Evolutionary conservation across 1,140 invertebrate species (phyloP), one percentile per base, ranked within the genome.

Genomic region (Magallana angulata): DNA sequence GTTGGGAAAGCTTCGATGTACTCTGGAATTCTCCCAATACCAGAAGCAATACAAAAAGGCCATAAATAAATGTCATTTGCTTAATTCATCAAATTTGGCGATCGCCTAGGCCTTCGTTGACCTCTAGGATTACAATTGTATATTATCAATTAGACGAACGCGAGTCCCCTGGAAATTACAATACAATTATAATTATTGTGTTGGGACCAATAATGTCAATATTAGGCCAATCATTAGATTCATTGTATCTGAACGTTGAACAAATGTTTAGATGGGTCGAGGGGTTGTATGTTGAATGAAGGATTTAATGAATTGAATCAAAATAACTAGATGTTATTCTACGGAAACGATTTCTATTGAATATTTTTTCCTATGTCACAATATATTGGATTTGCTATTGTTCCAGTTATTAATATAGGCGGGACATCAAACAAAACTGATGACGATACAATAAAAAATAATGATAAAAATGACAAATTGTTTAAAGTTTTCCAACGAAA

Each of bases 41-140:
- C 18, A 76, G 8, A 76, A 36, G 24, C 68, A 11, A 76, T 30
- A 76, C 68, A 76, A 30, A 2, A 11, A 36, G 9, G 11, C 68
- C 24, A 76, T 76, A 76, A 76, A 76, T 76, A 76, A 76, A 76
- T 76, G 68, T 30, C 68, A 76, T 76, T 76, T 76, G 68, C 68
- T 76, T 76, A 76, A 24, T 76, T 76, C 68, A 76, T 76, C 24
- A 36, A 76, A 76, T 76, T 76, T 76, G 68, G 24, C 24, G 68
- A 76, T 24, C 68, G 68, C 68, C 24, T 30, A 30, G 24, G 36
- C 68, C 68, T 18, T 30, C 8, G 24, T 11, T 76, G 68, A 76
- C 68, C 68, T 30, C 64, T 8, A 7, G 64, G 68, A 24, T 76
- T 76, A 76, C 68, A 76, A 18, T 76, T 76, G 24, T 36, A 76